These are phyloP conservation scores for Coptotermes formosanus DNA, from an alignment of 1,140 invertebrate genomes.

Conservation along the genomic window DNA sequence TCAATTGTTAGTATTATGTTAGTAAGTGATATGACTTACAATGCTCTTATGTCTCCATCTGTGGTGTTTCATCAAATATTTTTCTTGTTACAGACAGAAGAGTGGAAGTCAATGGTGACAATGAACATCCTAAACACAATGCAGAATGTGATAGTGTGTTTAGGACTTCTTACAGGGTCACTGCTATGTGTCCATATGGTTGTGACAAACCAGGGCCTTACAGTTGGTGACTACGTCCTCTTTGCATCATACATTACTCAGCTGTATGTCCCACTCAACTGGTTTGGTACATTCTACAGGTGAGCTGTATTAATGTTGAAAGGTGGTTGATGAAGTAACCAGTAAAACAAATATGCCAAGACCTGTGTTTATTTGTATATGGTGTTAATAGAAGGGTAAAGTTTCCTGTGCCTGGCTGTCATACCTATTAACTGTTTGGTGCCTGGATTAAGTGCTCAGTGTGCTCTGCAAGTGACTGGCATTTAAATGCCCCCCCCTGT, in stretches of 20 bases:
- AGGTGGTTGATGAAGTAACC: no score
- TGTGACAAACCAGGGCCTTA: conserved; percentile 64
- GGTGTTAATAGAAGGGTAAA: no score
- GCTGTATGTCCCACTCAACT: conserved; percentile 94
- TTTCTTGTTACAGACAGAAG: conserved; percentile 65
- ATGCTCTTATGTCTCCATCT: neutral
- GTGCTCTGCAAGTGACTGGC: no score
- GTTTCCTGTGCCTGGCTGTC: no score
- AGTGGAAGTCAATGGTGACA: conserved; percentile 82
- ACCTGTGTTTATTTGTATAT: no score
- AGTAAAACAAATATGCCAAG: no score
- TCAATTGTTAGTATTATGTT: no score
- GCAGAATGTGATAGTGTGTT: conserved; percentile 88
- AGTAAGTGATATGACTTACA: neutral
- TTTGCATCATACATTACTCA: conserved; percentile 95
- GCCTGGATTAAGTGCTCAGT: no score
- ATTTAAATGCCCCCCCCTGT: no score
- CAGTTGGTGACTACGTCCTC: conserved; percentile 91
- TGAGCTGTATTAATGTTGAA: conserved; percentile 43
- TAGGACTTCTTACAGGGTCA: conserved; percentile 81
- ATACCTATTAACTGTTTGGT: no score
- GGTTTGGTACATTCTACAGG: conserved; percentile 98
- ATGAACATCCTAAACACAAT: conserved; percentile 85
- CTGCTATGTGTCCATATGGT: conserved; percentile 84
- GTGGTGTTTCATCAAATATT: conserved; percentile 33